A percentile compares a stretch with the other conserved stretches of the same genome.
Conservation (phyloP, 1,140 invertebrate species). For the Melipona quadrifasciata region DNA sequence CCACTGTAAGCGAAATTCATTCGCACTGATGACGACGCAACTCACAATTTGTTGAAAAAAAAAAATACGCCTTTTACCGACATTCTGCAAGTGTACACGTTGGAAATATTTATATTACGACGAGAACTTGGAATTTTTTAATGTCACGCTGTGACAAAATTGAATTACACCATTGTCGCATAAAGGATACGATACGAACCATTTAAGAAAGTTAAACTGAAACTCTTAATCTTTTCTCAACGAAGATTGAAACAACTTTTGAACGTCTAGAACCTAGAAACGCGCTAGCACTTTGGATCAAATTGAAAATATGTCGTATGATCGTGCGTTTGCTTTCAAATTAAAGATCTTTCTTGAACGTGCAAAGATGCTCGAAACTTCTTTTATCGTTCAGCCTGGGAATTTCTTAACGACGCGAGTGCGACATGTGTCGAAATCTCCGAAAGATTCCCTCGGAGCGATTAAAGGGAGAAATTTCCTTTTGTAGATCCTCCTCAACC, state of each 20-base stretch:
- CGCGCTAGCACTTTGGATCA: no score
- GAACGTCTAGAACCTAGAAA: background rate
- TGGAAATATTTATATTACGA: no score
- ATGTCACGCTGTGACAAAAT: no score
- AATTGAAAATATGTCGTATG: background rate
- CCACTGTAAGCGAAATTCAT: slow-evolving; percentile 83
- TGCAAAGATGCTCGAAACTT: background rate
- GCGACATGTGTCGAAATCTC: background rate
- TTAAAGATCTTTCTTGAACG: background rate
- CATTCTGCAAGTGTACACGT: no score
- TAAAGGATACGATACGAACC: background rate
- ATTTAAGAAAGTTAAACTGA: no score
- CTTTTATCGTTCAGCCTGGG: no score
- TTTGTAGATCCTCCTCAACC: slow-evolving; percentile 84
- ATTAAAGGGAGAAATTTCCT: background rate
- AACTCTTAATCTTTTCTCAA: background rate
- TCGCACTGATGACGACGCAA: no score
- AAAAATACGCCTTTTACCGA: no score
- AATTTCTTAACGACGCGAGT: background rate
- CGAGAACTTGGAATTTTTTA: no score
- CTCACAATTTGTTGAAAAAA: no score
- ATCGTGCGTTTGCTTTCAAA: background rate
- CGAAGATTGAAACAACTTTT: background rate
- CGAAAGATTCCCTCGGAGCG: background rate
- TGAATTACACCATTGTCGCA: no score